phyloP scores from a whole-genome alignment of 2,113 vertebrate genomes.

The Platanista minor region DNA sequence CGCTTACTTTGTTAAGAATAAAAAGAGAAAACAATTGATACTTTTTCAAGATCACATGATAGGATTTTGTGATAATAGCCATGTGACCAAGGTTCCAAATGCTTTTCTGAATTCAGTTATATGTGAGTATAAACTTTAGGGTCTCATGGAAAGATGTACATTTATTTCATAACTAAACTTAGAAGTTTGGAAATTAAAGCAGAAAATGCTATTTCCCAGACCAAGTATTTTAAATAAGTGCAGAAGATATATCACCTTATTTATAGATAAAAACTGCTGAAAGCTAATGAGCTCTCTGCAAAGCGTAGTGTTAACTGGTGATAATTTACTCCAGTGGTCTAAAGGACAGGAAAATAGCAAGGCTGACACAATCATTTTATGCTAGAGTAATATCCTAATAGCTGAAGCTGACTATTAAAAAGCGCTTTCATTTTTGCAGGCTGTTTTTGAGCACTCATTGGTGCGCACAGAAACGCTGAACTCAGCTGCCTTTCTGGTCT shows the following conservation, averaged over 20 bases:
- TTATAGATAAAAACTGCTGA: constrained; percentile 44
- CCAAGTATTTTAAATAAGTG: neutral
- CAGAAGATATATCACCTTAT: neutral
- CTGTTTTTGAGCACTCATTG: neutral
- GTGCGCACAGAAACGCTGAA: neutral
- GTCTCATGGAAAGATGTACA: neutral
- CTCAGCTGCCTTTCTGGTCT: neutral
- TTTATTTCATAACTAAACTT: neutral
- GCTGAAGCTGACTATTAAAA: neutral
- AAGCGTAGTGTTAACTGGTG: neutral
- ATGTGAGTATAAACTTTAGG: neutral
- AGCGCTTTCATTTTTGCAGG: neutral
- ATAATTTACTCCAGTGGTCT: neutral
- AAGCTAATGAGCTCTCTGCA: constrained; percentile 24
- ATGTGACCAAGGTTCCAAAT: neutral
- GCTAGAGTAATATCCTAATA: neutral
- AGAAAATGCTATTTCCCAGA: constrained; percentile 1
- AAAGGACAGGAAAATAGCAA: neutral
- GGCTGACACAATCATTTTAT: neutral
- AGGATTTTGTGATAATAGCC: neutral
- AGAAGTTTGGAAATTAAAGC: neutral
- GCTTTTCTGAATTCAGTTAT: neutral
- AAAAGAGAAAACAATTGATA: neutral
- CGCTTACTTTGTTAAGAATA: neutral
- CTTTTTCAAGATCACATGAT: neutral